Evolutionary conservation across 2,113 vertebrate genomes (phyloP), one percentile per base, ranked within the genome.

Genomic region (Columba livia): DNA sequence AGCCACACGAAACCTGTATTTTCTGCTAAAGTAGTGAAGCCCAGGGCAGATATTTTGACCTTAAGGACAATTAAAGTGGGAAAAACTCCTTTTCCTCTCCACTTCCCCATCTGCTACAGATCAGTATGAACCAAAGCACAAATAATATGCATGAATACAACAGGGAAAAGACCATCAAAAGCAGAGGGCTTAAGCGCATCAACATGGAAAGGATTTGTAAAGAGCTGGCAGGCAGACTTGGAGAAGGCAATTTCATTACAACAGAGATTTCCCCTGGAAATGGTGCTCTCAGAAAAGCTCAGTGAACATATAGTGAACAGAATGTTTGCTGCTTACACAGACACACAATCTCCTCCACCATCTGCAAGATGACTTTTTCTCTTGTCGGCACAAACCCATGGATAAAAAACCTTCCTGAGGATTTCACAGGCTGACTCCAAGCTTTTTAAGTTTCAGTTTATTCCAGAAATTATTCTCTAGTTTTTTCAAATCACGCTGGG

Each of bases 101-200:
- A 69, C 70, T 84, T 85, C 40, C 56, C 95, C 95, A 95, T 97
- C 89, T 97, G 93, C 86, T 94, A 91, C 89, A 89, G 78, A 94
- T 94, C 93, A 92, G 57, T 79, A 89, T 73, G 91, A 94, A 94
- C 80, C 44, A 92, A 94, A 85, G 54, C 91, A 93, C 84, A 94
- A 94, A 79, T 89, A 90, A 92, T 69, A 91, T 42, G 93, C 93
- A 85, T 82, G 84, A 94, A 92, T 85, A 89, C 91, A 89, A 82
- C 95, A 91, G 94, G 93, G 94, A 96, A 94, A 94, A 96, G 84
- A 85, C 58, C 70, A 95, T 95, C 89, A 95, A 94, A 97, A 96
- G 93, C 90, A 94, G 73, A 82, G 57, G 19, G 96, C 84, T 94
- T 95, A 96, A 94, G 78, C 61, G 2, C 71, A 92, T 91, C 93